Evolutionary conservation across 2,888 invertebrate species (phyloP).

Genomic region (Cynaeus angustus): DNA sequence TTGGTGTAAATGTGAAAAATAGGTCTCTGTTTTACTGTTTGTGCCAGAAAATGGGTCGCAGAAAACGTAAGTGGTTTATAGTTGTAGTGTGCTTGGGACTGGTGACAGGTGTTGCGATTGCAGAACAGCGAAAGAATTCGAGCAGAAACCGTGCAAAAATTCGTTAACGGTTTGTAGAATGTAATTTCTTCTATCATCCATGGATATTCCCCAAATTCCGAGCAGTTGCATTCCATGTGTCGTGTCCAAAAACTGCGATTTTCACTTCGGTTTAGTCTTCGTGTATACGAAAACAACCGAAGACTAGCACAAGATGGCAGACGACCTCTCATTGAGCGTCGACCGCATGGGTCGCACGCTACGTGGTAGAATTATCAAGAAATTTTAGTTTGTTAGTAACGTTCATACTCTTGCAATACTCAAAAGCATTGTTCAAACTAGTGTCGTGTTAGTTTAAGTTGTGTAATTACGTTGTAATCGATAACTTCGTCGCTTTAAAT

Average conservation of each 20-base stretch:
- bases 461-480: constrained; percentile 34
- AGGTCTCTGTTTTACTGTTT: constrained; percentile 12
- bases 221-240: constrained; percentile 13
- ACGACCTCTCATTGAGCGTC: constrained; percentile 69
- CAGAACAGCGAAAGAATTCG: background rate
- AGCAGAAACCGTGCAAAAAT: background rate
- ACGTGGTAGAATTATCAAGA: constrained; percentile 64
- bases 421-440: constrained; percentile 30
- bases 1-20: constrained; percentile 18
- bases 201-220: constrained; percentile 24
- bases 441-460: constrained; percentile 43
- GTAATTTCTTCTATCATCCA: constrained; percentile 14
- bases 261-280: constrained; percentile 22
- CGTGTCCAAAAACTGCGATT: constrained; percentile 44
- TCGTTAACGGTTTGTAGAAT: constrained; percentile 13
- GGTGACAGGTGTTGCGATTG: background rate
- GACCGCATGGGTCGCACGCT: constrained; percentile 73
- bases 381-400: constrained; percentile 51
- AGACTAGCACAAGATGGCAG: constrained; percentile 66
- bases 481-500: constrained; percentile 33
- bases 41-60: constrained; percentile 43
- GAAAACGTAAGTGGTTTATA: constrained; percentile 43
- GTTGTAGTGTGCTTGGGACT: background rate
- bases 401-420: constrained; percentile 46
- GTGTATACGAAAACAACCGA: constrained; percentile 53